These are phyloP conservation scores for Sebastes miniatus DNA, from an alignment of 2,797 vertebrate species.

Conservation along the genomic window DNA sequence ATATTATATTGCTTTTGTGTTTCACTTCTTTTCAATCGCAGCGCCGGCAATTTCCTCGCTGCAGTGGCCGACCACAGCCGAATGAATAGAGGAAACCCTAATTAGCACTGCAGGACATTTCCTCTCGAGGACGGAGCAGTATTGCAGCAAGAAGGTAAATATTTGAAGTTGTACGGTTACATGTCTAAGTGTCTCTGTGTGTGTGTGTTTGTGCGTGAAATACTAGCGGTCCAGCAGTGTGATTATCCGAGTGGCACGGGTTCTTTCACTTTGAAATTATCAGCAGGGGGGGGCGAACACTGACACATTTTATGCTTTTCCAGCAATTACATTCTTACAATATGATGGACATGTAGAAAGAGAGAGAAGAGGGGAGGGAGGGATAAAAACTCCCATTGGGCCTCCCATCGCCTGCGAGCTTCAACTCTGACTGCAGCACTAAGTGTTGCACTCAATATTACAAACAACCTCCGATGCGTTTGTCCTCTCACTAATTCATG, in stretches of 20 bases:
- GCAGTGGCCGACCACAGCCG: slow-evolving; percentile 30
- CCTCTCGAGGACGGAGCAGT: slow-evolving; percentile 48
- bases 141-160: slow-evolving; percentile 66
- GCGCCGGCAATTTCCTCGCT: slow-evolving; percentile 39
- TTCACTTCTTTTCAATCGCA: slow-evolving; percentile 19
- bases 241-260: slow-evolving; percentile 23
- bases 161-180: slow-evolving; percentile 59
- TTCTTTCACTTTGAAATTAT: slow-evolving; percentile 55
- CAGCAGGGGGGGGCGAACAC: slow-evolving; percentile 30
- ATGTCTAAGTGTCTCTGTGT: slow-evolving; percentile 22
- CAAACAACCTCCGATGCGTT: slow-evolving; percentile 58
- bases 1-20: slow-evolving; percentile 26
- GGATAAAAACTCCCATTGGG: slow-evolving; percentile 56
- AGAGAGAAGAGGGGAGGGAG: background rate
- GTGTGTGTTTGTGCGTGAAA: background rate
- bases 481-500: slow-evolving; percentile 72
- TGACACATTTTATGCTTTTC: slow-evolving; percentile 51
- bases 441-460: slow-evolving; percentile 55
- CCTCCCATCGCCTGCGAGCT: slow-evolving; percentile 34
- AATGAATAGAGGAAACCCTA: slow-evolving; percentile 43
- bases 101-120: slow-evolving; percentile 68
- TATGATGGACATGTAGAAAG: slow-evolving; percentile 54
- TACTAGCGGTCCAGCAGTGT: slow-evolving; percentile 22
- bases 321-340: slow-evolving; percentile 55
- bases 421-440: slow-evolving; percentile 54